These are phyloP conservation scores for Lipophrys pholis DNA, from an alignment of 2,113 vertebrate genomes.

Conservation along the genomic window DNA sequence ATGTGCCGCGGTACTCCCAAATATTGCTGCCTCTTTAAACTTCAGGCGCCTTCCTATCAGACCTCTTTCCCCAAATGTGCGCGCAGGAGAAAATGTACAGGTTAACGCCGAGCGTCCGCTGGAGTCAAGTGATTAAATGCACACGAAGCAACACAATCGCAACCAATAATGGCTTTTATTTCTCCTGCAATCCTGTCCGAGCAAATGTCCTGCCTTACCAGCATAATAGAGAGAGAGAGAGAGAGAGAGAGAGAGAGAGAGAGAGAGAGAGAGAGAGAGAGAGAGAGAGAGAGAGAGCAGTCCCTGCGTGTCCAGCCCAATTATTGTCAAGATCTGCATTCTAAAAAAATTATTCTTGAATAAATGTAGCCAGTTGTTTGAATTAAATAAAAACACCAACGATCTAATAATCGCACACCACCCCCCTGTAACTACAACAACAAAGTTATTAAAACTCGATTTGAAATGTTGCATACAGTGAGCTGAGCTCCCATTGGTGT, in stretches of 20 bases:
- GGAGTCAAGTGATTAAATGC: conserved; percentile 37
- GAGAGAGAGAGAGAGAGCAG: conserved; percentile 4
- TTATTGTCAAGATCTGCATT: conserved; percentile 62
- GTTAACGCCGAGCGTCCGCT: conserved; percentile 29
- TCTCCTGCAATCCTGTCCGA: conserved; percentile 33
- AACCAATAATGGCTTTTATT: conserved; percentile 31
- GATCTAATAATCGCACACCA: no score
- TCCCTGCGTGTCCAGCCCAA: conserved; percentile 56
- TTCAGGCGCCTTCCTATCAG: conserved; percentile 63
- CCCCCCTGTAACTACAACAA: no score
- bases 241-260: conserved; percentile 6
- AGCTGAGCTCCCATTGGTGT: neutral
- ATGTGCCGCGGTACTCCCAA: conserved; percentile 88
- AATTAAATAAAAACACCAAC: no score
- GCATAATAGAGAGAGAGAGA: conserved; percentile 45
- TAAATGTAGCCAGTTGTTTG: no score
- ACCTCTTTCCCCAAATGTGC: conserved; percentile 30
- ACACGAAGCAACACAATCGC: conserved; percentile 29
- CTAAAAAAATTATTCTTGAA: neutral
- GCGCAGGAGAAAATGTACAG: conserved; percentile 3
- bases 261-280: no score
- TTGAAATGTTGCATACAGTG: no score
- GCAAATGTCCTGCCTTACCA: conserved; percentile 53
- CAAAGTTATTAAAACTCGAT: no score
- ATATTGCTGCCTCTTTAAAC: conserved; percentile 78